phyloP scores from a whole-genome alignment of 2,113 vertebrate genomes.

The Apaloderma vittatum region DNA sequence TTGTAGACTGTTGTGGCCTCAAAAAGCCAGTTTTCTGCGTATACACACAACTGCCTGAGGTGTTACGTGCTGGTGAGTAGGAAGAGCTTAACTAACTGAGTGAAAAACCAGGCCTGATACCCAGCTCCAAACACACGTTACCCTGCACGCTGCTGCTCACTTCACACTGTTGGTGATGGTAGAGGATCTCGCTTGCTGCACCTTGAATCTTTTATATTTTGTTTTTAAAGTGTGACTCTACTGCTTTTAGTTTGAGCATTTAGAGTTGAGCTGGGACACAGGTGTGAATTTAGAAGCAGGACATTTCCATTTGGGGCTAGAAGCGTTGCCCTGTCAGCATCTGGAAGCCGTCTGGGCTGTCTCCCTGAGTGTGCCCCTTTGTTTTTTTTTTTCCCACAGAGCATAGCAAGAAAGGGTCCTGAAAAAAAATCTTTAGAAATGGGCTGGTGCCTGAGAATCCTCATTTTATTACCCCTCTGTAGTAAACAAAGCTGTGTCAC shows the following conservation, averaged over 20 bases:
- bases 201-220: conserved; percentile 38
- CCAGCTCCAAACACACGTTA: not conserved
- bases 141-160: conserved; percentile 25
- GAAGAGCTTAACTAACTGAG: not conserved
- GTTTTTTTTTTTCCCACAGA: not conserved
- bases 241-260: conserved; percentile 25
- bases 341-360: not conserved
- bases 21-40: not conserved
- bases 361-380: not conserved
- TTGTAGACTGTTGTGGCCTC: not conserved
- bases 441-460: not conserved
- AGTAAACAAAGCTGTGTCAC: not conserved
- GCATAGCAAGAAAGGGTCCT: fast-evolving
- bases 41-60: fast-evolving
- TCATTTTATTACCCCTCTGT: not conserved
- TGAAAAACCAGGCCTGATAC: not conserved
- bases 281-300: not conserved
- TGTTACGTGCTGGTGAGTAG: not conserved
- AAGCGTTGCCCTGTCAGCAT: not conserved
- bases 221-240: not conserved
- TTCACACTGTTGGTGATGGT: not conserved
- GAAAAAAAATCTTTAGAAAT: not conserved
- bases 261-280: not conserved
- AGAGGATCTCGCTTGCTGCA: conserved; percentile 35
- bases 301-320: not conserved